Percentiles rank a stretch among this genome's conserved stretches.
Evolutionary conservation across 2,113 vertebrate genomes (phyloP).

Genomic region (Cryptotis parvus): DNA sequence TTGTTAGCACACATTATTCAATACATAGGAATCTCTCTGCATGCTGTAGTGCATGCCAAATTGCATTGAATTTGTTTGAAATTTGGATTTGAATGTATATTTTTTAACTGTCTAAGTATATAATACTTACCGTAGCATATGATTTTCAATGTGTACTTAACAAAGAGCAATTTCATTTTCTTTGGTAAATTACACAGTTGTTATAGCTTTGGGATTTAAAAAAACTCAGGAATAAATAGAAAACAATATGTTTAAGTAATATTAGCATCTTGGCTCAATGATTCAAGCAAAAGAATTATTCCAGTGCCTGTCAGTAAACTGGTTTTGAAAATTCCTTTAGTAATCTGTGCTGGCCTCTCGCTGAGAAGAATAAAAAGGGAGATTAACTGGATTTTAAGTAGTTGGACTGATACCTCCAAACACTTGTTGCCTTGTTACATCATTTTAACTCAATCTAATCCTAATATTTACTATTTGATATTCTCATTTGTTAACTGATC

Average conservation of each 20-base stretch:
- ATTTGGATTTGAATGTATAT: conserved; percentile 65
- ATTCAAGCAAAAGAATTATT: conserved; percentile 61
- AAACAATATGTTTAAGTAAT: conserved; percentile 77
- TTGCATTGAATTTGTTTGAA: conserved; percentile 60
- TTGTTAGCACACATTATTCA: background rate
- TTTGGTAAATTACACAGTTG: conserved; percentile 73
- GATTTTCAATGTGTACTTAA: conserved; percentile 74
- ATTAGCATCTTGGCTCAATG: conserved; percentile 43
- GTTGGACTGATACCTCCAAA: background rate
- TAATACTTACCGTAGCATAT: conserved; percentile 57
- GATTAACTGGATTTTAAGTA: conserved; percentile 7
- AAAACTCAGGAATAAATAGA: conserved; percentile 61
- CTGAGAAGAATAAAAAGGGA: background rate
- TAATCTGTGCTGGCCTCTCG: background rate
- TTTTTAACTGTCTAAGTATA: conserved; percentile 43
- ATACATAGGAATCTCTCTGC: background rate
- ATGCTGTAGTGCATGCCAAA: conserved; percentile 39
- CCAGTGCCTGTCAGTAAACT: conserved; percentile 3
- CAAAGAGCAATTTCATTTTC: conserved; percentile 77
- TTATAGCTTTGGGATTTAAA: conserved; percentile 61
- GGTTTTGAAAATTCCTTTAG: conserved; percentile 47
- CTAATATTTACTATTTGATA: no score
- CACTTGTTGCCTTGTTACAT: background rate
- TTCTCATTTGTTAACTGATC: background rate
- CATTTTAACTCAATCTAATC: no score